Conservation (phyloP, 1,140 invertebrate species). For the Drosophila bipectinata region DNA sequence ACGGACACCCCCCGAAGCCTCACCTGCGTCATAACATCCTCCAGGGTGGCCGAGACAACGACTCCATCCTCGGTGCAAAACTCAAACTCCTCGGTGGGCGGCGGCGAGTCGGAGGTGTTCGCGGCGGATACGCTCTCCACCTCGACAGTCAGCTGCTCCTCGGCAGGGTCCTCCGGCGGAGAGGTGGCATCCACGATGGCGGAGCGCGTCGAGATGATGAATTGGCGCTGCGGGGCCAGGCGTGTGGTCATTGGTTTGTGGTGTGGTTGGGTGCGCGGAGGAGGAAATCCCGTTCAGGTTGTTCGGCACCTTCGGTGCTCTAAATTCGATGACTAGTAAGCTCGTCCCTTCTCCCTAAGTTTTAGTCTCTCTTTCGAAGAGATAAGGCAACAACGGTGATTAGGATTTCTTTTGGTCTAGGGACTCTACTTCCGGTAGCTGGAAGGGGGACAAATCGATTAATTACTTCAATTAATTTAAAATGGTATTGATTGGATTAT, state of each 20-base stretch:
- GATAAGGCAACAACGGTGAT: constrained; percentile 73
- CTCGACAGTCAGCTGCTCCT: constrained; percentile 57
- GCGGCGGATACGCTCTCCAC: constrained; percentile 30
- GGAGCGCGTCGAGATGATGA: constrained; percentile 72
- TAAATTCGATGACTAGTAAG: constrained; percentile 70
- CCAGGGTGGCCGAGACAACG: constrained; percentile 73
- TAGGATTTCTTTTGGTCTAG: constrained; percentile 39
- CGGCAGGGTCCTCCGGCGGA: constrained; percentile 24
- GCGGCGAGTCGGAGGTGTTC: constrained; percentile 30
- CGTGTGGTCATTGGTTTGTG: constrained; percentile 76
- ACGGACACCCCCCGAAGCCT: not conserved
- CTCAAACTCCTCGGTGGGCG: constrained; percentile 58
- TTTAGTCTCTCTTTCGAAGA: not conserved
- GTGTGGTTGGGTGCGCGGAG: constrained; percentile 1
- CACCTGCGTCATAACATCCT: constrained; percentile 80
- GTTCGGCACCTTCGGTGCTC: constrained; percentile 44
- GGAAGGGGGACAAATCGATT: not conserved
- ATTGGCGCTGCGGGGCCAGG: constrained; percentile 76
- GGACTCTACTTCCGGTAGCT: constrained; percentile 9
- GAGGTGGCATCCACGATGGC: constrained; percentile 49
- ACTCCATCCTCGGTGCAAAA: constrained; percentile 73
- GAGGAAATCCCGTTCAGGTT: not conserved
- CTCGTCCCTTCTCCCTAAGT: constrained; percentile 1
- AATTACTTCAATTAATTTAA: not conserved
- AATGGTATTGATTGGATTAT: not conserved